phyloP scores from a whole-genome alignment of 2,113 vertebrate species.

The Chaenocephalus aceratus region DNA sequence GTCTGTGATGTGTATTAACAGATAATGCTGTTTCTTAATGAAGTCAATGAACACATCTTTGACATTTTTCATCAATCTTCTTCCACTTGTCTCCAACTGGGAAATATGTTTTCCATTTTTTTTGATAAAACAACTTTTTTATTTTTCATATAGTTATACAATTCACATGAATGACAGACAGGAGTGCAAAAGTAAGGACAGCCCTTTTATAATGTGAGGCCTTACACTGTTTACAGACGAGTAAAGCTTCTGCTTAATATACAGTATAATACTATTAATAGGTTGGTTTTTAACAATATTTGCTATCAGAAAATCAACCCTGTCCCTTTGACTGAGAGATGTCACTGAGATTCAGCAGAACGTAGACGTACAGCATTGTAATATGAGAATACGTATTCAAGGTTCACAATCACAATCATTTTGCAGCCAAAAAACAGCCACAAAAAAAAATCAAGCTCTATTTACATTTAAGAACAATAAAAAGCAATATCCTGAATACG shows the following conservation, averaged over 20 bases:
- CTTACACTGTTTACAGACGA: background rate
- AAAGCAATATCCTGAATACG: background rate
- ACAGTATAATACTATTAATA: background rate
- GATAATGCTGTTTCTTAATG: too few relatives aligned
- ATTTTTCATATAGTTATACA: constrained; percentile 25
- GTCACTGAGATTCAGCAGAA: constrained; percentile 11
- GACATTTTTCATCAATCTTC: background rate
- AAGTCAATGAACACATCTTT: too few relatives aligned
- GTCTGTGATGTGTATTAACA: too few relatives aligned
- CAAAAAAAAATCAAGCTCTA: background rate
- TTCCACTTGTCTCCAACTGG: background rate
- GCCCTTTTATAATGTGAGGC: constrained; percentile 17
- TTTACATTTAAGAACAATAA: background rate
- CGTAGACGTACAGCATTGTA: background rate
- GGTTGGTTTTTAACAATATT: background rate
- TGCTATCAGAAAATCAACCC: background rate
- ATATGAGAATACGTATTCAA: background rate
- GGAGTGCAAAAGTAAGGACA: constrained; percentile 36
- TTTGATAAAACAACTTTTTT: background rate
- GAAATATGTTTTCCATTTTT: background rate
- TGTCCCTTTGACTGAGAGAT: background rate
- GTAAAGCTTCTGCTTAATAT: background rate
- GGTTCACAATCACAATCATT: constrained; percentile 15
- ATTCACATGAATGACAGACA: constrained; percentile 37
- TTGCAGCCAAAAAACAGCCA: constrained; percentile 1